Evolutionary conservation across 2,113 vertebrate species (phyloP).

Genomic region (Canis aureus): DNA sequence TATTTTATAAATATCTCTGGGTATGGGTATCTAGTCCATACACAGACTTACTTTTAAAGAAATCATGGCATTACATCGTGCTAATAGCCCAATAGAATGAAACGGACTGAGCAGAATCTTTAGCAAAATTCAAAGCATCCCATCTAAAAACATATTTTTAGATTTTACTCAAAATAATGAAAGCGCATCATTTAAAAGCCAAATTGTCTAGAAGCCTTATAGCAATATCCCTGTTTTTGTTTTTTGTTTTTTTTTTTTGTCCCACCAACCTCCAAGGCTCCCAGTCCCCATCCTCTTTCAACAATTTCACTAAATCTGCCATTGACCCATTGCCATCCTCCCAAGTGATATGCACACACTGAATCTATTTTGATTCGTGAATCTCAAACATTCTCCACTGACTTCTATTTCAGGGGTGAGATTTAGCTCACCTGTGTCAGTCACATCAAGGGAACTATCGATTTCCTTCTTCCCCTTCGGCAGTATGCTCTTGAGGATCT

Average conservation of each 20-base stretch:
- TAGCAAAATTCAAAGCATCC: slow-evolving; percentile 2
- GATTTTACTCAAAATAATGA: slow-evolving; percentile 31
- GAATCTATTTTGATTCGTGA: background rate
- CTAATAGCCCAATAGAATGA: background rate
- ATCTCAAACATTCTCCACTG: background rate
- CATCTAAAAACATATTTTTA: background rate
- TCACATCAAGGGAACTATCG: background rate
- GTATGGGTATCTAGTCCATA: background rate
- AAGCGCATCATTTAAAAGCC: background rate
- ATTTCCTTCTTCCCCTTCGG: background rate
- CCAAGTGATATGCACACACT: background rate
- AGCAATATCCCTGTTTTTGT: background rate
- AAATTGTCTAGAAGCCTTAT: background rate
- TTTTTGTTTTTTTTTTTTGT: background rate
- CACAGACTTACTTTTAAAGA: background rate
- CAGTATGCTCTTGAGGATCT: background rate
- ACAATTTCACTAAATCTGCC: background rate
- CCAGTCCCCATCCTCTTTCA: background rate
- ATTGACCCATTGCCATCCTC: background rate
- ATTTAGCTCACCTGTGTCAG: background rate
- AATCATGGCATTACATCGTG: background rate
- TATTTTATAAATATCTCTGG: background rate
- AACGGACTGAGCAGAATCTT: background rate
- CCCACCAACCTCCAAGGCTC: background rate
- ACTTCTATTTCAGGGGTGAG: background rate